Evolutionary conservation across 2,113 vertebrate genomes (phyloP).

Genomic region (Misgurnus mizolepis): DNA sequence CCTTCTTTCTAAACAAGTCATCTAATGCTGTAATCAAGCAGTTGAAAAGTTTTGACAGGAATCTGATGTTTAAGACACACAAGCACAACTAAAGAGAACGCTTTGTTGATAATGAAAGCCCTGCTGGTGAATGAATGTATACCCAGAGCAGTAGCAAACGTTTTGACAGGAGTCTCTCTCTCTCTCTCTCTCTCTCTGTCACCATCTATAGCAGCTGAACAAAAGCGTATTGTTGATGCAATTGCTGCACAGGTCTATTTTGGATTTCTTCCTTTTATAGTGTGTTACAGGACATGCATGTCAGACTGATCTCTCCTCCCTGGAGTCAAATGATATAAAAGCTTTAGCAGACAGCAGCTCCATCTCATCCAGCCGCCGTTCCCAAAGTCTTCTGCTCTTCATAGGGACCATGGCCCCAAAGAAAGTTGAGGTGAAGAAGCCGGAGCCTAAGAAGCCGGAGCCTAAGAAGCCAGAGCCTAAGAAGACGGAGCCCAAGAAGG

Average conservation of each 20-base stretch:
- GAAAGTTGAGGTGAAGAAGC: conserved; percentile 77
- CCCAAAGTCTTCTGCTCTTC: conserved; percentile 13
- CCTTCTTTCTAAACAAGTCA: no score
- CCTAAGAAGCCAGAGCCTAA: conserved; percentile 76
- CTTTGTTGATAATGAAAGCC: neutral
- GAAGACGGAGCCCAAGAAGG: conserved; percentile 66
- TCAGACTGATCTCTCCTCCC: conserved; percentile 58
- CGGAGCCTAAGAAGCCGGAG: conserved; percentile 53
- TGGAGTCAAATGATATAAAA: conserved; percentile 71
- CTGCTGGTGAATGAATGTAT: neutral
- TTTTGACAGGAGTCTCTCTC: conserved; percentile 41
- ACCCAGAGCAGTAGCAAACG: neutral
- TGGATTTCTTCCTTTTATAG: conserved; percentile 80
- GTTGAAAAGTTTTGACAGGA: no score
- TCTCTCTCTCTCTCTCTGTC: conserved; percentile 53
- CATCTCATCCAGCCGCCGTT: conserved; percentile 48
- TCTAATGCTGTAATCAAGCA: no score
- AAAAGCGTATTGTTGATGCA: conserved; percentile 76
- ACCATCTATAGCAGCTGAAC: conserved; percentile 74
- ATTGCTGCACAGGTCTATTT: conserved; percentile 73
- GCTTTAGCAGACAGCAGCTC: conserved; percentile 57
- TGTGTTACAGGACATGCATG: conserved; percentile 61
- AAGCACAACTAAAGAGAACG: neutral
- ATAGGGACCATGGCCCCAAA: conserved; percentile 74
- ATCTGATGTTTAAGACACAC: neutral